phyloP scores from a whole-genome alignment of 1,140 invertebrate genomes.

The Asbolus verrucosus region DNA sequence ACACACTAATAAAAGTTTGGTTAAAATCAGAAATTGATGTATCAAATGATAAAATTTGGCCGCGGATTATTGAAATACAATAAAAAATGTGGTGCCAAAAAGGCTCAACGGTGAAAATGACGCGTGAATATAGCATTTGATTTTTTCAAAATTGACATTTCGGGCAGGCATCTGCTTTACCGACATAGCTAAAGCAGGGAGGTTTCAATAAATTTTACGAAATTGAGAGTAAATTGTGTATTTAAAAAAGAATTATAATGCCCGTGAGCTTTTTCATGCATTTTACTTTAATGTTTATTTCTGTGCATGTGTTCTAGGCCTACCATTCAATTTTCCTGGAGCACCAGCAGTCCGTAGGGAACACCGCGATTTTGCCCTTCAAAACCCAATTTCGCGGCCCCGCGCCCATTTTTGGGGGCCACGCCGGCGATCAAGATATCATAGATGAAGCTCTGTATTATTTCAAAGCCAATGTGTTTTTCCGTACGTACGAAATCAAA shows the following conservation, averaged over 20 bases:
- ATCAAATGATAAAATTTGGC: no score
- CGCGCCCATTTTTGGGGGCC: conserved; percentile 65
- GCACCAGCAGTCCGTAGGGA: conserved; percentile 83
- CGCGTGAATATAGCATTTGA: no score
- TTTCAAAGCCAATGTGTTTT: conserved; percentile 99
- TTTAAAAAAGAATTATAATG: not conserved
- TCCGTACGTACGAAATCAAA: conserved; percentile 98
- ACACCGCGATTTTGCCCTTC: conserved; percentile 78
- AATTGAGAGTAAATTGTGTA: not conserved
- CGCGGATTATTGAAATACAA: no score
- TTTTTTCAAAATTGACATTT: conserved; percentile 9
- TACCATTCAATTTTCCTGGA: conserved; percentile 93
- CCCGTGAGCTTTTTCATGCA: not conserved
- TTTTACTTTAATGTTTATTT: not conserved
- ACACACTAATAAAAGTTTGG: no score
- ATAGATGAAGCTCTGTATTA: conserved; percentile 98
- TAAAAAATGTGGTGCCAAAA: no score
- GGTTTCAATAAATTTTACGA: conserved; percentile 2
- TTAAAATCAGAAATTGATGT: no score
- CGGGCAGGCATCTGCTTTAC: not conserved
- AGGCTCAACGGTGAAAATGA: no score
- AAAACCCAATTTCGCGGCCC: conserved; percentile 62
- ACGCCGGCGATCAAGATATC: conserved; percentile 84
- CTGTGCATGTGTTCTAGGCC: conserved; percentile 72
- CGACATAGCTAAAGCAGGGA: not conserved